Evolutionary conservation across 2,797 vertebrate species (phyloP), one percentile per base, ranked within the genome.

Genomic region (Coranthus polyacanthus): DNA sequence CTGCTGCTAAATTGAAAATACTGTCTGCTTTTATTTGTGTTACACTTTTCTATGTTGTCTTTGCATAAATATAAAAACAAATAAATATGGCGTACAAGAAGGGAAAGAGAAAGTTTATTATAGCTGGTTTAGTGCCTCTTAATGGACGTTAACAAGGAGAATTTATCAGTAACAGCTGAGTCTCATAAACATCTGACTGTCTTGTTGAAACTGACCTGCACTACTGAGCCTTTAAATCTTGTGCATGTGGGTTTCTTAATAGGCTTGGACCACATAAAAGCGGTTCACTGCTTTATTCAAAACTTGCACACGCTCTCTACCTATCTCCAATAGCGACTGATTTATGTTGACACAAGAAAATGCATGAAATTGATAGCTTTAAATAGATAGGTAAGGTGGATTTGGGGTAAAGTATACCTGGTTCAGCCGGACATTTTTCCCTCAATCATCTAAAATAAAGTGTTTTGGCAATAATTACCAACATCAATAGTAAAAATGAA

Each of bases 121-220:
- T 49, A 62, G 45, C 68, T 78, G 59, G 21, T 73, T 83, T 64
- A 78, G 68, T 53, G 56, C 37, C 20, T 77, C 51, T 41, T 45
- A 69, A 50, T 60, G 54, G 66, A 77, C 65, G 55, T 85, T 79
- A 85, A 83, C 63, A 72, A 54, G 72, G 64, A 75, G 9, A 51
- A 71, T 83, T 79, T 72, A 84, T 71, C 82, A 69, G 63, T 63
- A 83, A 75, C 74, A 65, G 60, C 50, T 80, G 77, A 84, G 64
- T 79, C 69, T 62, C 66, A 85, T 83, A 82, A 81, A 82, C 34
- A 32, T 63, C 74, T 82, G 68, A 68, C 43, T 68, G 67, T 73
- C 60, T 72, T 12, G 9, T 49, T 80, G 74, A 82, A 80, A 68
- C 39, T 24, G 9, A 71, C 59, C 29, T 43, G 36, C 49, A 45